Evolutionary conservation across 2,888 invertebrate species (phyloP), one percentile per base, ranked within the genome.

Genomic region (Drosophila merina): DNA sequence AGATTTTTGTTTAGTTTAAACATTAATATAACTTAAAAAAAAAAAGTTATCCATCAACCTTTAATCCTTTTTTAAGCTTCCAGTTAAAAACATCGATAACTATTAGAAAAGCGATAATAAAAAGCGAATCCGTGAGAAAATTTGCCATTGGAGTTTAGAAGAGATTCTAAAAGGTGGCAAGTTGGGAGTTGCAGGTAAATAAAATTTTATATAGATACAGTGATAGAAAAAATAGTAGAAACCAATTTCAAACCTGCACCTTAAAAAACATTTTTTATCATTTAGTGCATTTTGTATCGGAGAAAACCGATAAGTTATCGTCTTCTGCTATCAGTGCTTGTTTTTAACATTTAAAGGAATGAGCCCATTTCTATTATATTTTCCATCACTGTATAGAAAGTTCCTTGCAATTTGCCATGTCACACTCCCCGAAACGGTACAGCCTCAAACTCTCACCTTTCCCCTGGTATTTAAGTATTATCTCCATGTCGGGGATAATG

Each of bases 331-430:
- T 20, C 20, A 20, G 2, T 2, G 20, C 20, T 20, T 20, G 20
- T 20, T 20, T 20, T 20, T 20, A 20, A 20, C 20, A 20, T 20
- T 20, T 20, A 20, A 20, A 20, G 20, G 1, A 20, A 20, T 20
- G 0, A 20, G 20, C 20, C 1, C 20, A 1, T 20, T 20, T 20
- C 20, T 20, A 20, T 20, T 20, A 20, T 20, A 20, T 20, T 20
- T 20, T 20, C 20, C 20, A 20, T 20, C 2, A 20, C 20, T 20
- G 20, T 20, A 20, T 20, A 20, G 20, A 20, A 9, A 33, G 31
- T 12, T 50, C 45, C 25, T 26, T 28, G 36, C 45, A 64, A 63
- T 64, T 64, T 31, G 63, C 31, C 51, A 8, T 6, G 45, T 45
- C 64, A 31, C 64, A 64, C 51, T 45, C 12, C n/a, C n/a, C 50